phyloP scores from a whole-genome alignment of 2,113 vertebrate species.

The Pardalotus punctatus region DNA sequence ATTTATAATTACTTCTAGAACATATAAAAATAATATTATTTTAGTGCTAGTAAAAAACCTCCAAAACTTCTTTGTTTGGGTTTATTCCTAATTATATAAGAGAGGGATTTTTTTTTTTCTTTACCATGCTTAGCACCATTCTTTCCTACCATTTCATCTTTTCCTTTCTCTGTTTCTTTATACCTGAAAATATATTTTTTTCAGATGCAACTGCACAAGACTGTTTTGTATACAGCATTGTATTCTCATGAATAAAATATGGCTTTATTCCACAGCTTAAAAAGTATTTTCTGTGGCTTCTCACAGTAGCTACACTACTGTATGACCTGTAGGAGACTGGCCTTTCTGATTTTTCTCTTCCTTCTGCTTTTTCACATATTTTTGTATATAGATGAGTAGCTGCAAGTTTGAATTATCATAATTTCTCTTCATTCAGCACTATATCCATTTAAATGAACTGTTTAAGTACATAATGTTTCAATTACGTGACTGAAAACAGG shows the following conservation, averaged over 20 bases:
- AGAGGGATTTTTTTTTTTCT: too few species aligned
- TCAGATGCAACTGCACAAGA: neutral
- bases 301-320: neutral
- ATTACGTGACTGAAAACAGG: neutral
- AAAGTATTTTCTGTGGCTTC: neutral
- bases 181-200: neutral
- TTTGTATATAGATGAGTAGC: neutral
- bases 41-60: neutral
- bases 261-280: neutral
- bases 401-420: neutral
- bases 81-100: neutral
- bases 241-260: neutral
- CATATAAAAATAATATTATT: neutral
- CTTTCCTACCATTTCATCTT: neutral
- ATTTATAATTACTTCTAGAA: neutral
- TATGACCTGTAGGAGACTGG: neutral
- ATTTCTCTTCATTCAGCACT: neutral
- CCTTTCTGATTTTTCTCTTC: neutral
- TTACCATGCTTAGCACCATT: neutral
- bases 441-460: neutral
- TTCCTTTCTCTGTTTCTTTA: neutral
- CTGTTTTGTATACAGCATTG: neutral
- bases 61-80: neutral
- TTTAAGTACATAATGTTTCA: neutral
- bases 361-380: neutral